phyloP scores from a whole-genome alignment of 1,140 invertebrate genomes.

The Pseudachorutes palmiensis region DNA sequence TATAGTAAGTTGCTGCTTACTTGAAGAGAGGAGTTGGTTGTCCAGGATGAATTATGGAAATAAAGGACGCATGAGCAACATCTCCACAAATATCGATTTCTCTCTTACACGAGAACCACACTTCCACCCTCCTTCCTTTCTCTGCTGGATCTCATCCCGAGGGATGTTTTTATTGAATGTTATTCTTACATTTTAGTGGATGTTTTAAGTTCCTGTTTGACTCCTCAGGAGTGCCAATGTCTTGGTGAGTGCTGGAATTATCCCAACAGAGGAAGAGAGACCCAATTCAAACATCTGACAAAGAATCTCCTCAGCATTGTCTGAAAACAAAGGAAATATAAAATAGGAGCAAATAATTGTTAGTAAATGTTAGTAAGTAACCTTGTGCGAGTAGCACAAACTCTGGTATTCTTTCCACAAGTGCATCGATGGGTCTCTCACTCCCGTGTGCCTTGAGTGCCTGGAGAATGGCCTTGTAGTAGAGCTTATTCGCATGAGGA shows the following conservation, averaged over 20 bases:
- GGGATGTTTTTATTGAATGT: too few species aligned
- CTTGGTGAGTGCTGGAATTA: slow-evolving; percentile 65
- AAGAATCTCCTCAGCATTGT: slow-evolving; percentile 43
- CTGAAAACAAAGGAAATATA: slow-evolving; percentile 9
- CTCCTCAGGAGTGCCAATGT: slow-evolving; percentile 62
- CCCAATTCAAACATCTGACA: slow-evolving; percentile 73
- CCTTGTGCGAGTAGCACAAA: slow-evolving; percentile 70
- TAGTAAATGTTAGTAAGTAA: slow-evolving; percentile 35
- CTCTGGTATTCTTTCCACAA: slow-evolving; percentile 73
- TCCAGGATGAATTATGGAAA: too few species aligned
- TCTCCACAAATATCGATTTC: too few species aligned
- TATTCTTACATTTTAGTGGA: too few species aligned
- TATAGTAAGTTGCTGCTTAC: too few species aligned
- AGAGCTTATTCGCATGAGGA: slow-evolving; percentile 48
- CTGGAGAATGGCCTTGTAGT: slow-evolving; percentile 65
- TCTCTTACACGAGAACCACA: too few species aligned
- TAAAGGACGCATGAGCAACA: too few species aligned
- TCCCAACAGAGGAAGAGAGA: slow-evolving; percentile 67
- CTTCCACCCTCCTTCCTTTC: too few species aligned
- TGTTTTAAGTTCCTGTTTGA: slow-evolving; percentile 15
- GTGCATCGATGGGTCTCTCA: slow-evolving; percentile 61
- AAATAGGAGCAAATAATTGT: slow-evolving; percentile 6
- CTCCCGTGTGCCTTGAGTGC: slow-evolving; percentile 68
- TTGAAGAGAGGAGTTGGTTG: too few species aligned
- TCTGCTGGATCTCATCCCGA: too few species aligned